Evolutionary conservation across 2,888 invertebrate species (phyloP), one percentile per base, ranked within the genome.

Genomic region (Perithous albicinctus): DNA sequence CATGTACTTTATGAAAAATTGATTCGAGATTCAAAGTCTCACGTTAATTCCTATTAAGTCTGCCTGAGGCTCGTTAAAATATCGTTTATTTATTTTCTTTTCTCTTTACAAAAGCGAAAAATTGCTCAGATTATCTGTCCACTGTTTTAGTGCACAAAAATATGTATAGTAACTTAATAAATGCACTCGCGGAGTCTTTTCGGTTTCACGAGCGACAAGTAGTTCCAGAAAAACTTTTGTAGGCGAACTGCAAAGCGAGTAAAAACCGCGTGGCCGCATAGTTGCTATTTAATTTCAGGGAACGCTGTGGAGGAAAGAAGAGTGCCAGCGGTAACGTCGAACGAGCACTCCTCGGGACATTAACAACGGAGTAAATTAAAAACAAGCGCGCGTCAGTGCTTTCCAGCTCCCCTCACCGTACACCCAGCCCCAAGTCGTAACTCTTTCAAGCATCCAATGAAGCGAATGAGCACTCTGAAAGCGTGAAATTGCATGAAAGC

Each of bases 401-500:
- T 63, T 72, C 67, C 61, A n/a, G n/a, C 26, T 54, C 26, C 20
- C 51, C 41, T 59, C 48, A 4, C 54, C 15, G 23, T 29, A 75
- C 64, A 59, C 61, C 48, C 46, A 56, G n/a, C 18, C 70, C 59
- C 63, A 35, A 72, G 74, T 69, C 78, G 78, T 83, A 85, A 84
- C 78, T 85, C 82, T 80, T 84, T 63, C 64, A 69, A 73, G 72
- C 76, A 76, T 78, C 79, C 84, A 81, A 85, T 85, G 82, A 81
- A 84, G 77, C 79, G 82, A 85, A 80, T 83, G 74, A 85, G 81
- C 66, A 83, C 74, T 78, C 79, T 78, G 78, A 80, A 85, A 83
- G 81, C 81, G 81, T 84, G 83, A 86, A 85, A 85, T 85, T 83
- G 83, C 84, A 84, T 46, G 82, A 82, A 82, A 82, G 35, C 48